Base-by-base conservation (phyloP, 2,888 invertebrate genomes). In the Ormyrus nitidulus region DNA sequence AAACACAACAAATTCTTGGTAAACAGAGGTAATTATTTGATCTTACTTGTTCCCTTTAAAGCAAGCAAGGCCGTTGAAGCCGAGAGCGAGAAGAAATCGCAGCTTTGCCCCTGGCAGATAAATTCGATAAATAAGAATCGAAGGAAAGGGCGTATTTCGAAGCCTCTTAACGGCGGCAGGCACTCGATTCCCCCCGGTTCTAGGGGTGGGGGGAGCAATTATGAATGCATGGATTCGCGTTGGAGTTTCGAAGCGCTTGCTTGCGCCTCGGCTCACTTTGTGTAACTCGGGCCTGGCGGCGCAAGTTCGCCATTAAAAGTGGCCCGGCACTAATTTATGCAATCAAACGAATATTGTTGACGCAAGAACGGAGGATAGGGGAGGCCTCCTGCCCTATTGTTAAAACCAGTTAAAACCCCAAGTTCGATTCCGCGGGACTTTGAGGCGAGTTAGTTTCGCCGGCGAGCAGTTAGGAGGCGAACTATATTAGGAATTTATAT, bases 401-500 rank as follows among this genome's bases (percentile, higher is more conserved):
- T 49, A 73, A 80, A 80, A 73, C 51, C 53, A 34, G 34, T 34
- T 34, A 34, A 34, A 34, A 34, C 7, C 44, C 58, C 61, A 74
- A 81, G 78, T 78, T 81, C 74, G 81, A 81, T 81, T 75, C 58
- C 62, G 66, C 61, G 72, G 64, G 65, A 75, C 79, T 75, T 79
- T 66, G 75, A 70, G 65, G 71, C 34, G 34, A 34, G 34, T 62
- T 70, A 79, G 79, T 79, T 79, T 75, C 59, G 61, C 68, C 34
- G 49, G 66, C 68, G 11, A 59, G 62, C 70, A 34, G 34, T 62
- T 70, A 80, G 75, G 61, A 75, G 76, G 62, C 79, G 79, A 73
- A 79, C 73, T 77, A 81, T 79, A 81, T 81, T 79, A 81, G 79
- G 77, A 81, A 81, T 81, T 81, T 81, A 79, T 79, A 81, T 81